Base-by-base conservation (phyloP, 2,797 vertebrate species). In the Poecilia picta region DNA sequence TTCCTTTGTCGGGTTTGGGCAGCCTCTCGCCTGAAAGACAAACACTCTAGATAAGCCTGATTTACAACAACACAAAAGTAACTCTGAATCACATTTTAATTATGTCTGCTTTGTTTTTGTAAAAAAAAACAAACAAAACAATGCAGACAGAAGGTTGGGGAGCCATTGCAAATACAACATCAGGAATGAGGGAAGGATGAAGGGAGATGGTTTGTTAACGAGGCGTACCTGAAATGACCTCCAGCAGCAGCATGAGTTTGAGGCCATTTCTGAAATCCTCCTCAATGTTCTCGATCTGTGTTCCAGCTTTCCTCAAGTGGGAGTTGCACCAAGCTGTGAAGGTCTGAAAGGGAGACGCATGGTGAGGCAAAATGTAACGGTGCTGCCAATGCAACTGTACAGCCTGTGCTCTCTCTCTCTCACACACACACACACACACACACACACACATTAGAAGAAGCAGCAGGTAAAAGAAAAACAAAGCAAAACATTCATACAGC, bases 321-420 rank as follows among this genome's bases (percentile, higher is more conserved):
- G 97, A 98, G 93, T 97, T 98, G 93, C 97, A 98, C 97, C 97
- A 98, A 83, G 97, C 97, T 83, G 97, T 97, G 95, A 97, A 97
- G 59, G 97, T 97, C 97, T 97, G 91, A n/a, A 64, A 20, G 78
- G 18, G 57, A 66, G 70, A 77, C 28, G 33, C 51, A 71, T 15
- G 36, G 68, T 45, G 23, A 81, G n/a, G 72, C 0, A 10, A 23
- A 73, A 20, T 28, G 45, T 93, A 73, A 72, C 20, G 68, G 23
- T 1, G 31, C 78, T 72, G 80, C 18, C 46, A 7, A 1, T 78
- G 23, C 25, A 47, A 59, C 66, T 51, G 23, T 8, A 18, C 16
- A 41, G 62, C 49, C 18, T 43, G 51, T 8, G 33, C 73, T 77
- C 31, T 41, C 41, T 8, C 41, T 45, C 12, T 45, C 45, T 46